A percentile compares a stretch with the other conserved stretches of the same genome.
phyloP scores from a whole-genome alignment of 2,113 vertebrate species.

The Oriolus oriolus region DNA sequence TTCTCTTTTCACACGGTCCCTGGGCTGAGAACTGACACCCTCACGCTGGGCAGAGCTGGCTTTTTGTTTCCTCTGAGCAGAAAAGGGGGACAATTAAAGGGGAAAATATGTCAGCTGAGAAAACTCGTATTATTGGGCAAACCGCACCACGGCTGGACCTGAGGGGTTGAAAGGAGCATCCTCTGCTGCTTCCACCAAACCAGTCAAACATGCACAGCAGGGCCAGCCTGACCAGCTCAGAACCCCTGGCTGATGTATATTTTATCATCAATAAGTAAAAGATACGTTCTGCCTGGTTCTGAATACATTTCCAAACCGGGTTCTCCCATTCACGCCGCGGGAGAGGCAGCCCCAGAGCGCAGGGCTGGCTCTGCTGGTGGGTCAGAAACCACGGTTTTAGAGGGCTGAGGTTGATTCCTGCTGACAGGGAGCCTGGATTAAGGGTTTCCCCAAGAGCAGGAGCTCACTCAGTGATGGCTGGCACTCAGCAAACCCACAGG shows the following conservation, averaged over 20 bases:
- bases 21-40: not conserved
- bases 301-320: not conserved
- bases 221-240: not conserved
- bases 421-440: not conserved
- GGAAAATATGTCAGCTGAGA: not conserved
- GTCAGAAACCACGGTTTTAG: not conserved
- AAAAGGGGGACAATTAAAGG: not conserved
- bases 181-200: not conserved
- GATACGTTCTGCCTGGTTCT: not conserved
- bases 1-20: not conserved
- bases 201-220: not conserved
- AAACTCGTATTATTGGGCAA: not conserved
- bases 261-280: not conserved
- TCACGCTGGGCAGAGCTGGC: not conserved
- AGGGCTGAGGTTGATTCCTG: not conserved
- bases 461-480: not conserved
- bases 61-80: not conserved
- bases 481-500: not conserved
- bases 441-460: not conserved
- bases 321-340: not conserved
- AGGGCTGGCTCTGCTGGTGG: not conserved
- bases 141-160: not conserved
- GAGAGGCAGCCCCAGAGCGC: not conserved
- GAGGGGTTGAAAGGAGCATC: not conserved
- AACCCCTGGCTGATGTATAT: not conserved